Conservation (phyloP, 2,797 vertebrate species). For the Sphenopsis melanotis region DNA sequence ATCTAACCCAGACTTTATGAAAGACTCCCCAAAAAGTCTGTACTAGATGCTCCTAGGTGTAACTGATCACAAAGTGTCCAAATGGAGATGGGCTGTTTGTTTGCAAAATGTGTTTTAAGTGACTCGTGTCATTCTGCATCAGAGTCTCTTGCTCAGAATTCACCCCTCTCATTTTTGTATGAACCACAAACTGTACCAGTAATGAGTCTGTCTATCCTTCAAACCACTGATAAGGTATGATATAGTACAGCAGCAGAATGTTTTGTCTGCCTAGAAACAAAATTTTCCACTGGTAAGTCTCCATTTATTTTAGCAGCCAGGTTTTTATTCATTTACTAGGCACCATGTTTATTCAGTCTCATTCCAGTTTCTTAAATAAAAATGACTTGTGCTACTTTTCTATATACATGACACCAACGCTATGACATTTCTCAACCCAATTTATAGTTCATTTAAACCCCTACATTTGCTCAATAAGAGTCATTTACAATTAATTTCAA, state of each 20-base stretch:
- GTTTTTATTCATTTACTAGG: neutral
- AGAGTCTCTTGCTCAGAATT: neutral
- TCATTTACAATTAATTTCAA: neutral
- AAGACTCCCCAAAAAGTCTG: neutral
- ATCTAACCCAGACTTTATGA: neutral
- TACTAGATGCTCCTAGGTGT: neutral
- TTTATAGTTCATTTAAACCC: neutral
- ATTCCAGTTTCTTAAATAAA: neutral
- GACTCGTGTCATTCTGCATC: neutral
- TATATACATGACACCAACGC: neutral
- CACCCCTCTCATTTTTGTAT: neutral
- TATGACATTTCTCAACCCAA: neutral
- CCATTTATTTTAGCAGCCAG: neutral
- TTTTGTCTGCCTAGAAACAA: constrained; percentile 40
- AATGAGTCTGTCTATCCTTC: neutral
- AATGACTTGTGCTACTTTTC: neutral
- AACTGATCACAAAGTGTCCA: neutral
- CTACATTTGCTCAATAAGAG: neutral
- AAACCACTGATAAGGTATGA: neutral
- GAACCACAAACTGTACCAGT: neutral
- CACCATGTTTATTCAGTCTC: neutral
- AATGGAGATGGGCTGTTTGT: neutral
- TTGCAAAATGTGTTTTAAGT: neutral
- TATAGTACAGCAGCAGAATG: neutral
- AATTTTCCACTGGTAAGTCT: neutral